Conservation (phyloP, 2,797 vertebrate species). For the Catamblyrhynchus diadema region DNA sequence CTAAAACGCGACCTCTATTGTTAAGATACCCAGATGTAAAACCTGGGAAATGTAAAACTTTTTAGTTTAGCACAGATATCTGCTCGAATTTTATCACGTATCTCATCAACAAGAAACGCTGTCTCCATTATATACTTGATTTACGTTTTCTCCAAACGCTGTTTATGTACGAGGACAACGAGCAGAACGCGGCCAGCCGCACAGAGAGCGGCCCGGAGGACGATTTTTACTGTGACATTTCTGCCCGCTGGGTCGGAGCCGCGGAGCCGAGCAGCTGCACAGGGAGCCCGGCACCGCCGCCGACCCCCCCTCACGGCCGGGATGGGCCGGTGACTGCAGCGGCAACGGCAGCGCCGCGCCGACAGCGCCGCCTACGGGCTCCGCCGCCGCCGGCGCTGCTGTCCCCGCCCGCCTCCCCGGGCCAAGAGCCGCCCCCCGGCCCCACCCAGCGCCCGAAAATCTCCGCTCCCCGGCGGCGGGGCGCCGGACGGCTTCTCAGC, state of each 20-base stretch:
- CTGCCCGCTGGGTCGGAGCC: fast-evolving
- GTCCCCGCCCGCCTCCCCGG: background rate
- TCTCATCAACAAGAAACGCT: background rate
- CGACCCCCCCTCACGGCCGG: fast-evolving
- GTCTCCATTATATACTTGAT: fast-evolving
- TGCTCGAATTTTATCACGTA: background rate
- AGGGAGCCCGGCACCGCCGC: fast-evolving
- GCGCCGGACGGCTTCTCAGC: fast-evolving
- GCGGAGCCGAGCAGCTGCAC: background rate
- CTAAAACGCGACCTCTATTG: background rate
- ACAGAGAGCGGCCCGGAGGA: fast-evolving
- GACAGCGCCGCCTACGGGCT: background rate
- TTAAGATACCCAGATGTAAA: background rate
- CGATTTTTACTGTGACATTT: fast-evolving
- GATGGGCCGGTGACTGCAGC: too few relatives aligned
- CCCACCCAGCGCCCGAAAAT: background rate
- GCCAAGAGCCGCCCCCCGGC: background rate
- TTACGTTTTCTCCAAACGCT: fast-evolving
- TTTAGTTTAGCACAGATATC: fast-evolving
- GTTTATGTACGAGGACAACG: fast-evolving
- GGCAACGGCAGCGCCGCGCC: background rate
- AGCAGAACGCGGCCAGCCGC: background rate
- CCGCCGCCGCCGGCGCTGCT: background rate
- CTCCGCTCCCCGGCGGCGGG: too few relatives aligned
- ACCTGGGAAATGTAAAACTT: background rate